Evolutionary conservation across 2,113 vertebrate species (phyloP).

Genomic region (Grammomys surdaster): DNA sequence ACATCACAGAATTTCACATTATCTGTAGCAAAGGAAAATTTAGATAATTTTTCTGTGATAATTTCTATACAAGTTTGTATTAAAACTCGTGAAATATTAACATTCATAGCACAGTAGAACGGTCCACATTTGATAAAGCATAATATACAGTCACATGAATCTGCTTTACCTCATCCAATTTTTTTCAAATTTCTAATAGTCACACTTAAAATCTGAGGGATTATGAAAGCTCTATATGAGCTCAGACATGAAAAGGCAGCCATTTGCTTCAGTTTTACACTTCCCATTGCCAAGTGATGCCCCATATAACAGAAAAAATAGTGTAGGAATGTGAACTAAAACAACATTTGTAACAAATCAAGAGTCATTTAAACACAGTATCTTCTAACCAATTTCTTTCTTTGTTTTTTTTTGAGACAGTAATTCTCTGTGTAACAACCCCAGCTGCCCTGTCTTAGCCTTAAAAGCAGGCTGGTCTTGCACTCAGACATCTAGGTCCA

Average conservation of each 20-base stretch:
- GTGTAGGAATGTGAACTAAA: too few relatives aligned
- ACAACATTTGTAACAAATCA: too few relatives aligned
- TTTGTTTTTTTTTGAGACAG: too few relatives aligned
- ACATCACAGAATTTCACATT: neutral
- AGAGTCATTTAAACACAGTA: too few relatives aligned
- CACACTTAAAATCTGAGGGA: neutral
- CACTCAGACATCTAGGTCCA: too few relatives aligned
- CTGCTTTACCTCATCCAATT: neutral
- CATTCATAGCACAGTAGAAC: neutral
- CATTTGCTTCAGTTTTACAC: fast-evolving
- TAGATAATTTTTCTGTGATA: too few relatives aligned
- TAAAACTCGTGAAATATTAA: neutral
- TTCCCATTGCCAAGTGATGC: neutral
- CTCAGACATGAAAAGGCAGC: neutral
- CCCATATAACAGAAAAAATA: too few relatives aligned
- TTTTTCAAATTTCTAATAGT: neutral
- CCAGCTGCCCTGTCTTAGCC: too few relatives aligned
- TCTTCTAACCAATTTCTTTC: too few relatives aligned
- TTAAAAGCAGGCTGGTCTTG: too few relatives aligned
- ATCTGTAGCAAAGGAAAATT: neutral
- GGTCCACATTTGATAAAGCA: neutral
- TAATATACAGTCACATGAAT: neutral
- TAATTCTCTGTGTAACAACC: too few relatives aligned
- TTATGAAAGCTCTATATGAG: neutral
- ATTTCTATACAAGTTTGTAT: neutral